These are phyloP conservation scores for Peromyscus californicus DNA, from an alignment of 2,113 vertebrate genomes.

Conservation along the genomic window DNA sequence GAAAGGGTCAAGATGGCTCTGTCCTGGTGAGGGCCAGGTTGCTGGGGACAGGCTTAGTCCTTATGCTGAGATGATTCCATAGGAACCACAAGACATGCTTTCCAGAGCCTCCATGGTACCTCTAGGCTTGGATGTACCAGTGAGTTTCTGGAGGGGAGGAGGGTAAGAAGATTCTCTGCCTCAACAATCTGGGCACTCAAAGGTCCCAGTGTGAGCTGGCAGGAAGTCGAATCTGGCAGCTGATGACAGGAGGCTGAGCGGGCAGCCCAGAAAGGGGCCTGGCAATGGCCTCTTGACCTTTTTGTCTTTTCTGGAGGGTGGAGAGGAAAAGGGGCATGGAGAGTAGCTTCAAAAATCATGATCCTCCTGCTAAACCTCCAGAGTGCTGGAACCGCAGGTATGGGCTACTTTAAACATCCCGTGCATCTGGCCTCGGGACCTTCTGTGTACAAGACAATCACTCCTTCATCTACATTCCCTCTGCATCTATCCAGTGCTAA, in stretches of 20 bases:
- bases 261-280: no score
- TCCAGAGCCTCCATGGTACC: accelerated
- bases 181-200: background rate
- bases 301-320: background rate
- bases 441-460: accelerated
- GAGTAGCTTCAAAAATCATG: background rate
- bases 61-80: background rate
- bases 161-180: background rate
- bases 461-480: accelerated
- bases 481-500: background rate
- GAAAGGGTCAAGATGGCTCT: background rate
- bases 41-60: background rate
- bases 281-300: background rate
- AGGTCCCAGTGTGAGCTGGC: background rate
- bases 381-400: background rate
- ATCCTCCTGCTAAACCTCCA: background rate
- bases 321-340: background rate
- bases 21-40: background rate
- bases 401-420: background rate
- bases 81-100: background rate
- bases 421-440: background rate
- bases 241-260: background rate
- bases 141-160: background rate
- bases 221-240: background rate
- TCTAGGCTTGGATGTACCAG: background rate